Evolutionary conservation across 2,888 invertebrate species (phyloP), one percentile per base, ranked within the genome.

Genomic region (Mycogona germanica): DNA sequence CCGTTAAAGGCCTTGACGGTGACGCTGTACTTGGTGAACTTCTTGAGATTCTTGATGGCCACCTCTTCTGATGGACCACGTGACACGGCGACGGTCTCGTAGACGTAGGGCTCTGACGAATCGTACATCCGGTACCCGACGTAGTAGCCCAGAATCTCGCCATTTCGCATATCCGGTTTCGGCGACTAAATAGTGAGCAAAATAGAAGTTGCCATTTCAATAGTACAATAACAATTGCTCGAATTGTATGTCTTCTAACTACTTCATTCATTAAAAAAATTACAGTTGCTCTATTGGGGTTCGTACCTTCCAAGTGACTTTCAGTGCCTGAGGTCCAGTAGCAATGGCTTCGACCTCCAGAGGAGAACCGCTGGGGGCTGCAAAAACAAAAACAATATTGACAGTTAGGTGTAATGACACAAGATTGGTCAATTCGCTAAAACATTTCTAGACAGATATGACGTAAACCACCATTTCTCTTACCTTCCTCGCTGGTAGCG

Each of bases 331-430:
- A 9, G 70, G 68, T 21, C 67, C 68, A 6, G 66, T 61, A 3
- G 70, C 67, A 29, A 62, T 62, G 6, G 66, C 68, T 53, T 62
- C 59, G 2, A 71, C 66, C 45, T 67, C 62, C 2, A 60, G 52
- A 1, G 71, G 70, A 3, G 70, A 66, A 3, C 68, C 70, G 14
- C 66, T 64, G 1, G 71, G 70, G n/a, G 66, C 68, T 69, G 57
- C 7, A 62, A 57, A 45, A 23, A 29, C 32, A n/a, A n/a, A n/a
- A n/a, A n/a, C 9, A 9, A 35, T 35, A 12, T 35, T 35, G 9
- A 35, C 9, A 35, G 35, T n/a, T n/a, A n/a, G n/a, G n/a, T 17
- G 7, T 41, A 41, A 17, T 12, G 35, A 12, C 35, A 35, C 9
- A 35, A 35, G n/a, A 35, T 12, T 12, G 9, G 35, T 35, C 35